A percentile compares a stretch with the other conserved stretches of the same genome.
Evolutionary conservation across 2,888 invertebrate genomes (phyloP).

Genomic region (Eupeodes latifasciatus): DNA sequence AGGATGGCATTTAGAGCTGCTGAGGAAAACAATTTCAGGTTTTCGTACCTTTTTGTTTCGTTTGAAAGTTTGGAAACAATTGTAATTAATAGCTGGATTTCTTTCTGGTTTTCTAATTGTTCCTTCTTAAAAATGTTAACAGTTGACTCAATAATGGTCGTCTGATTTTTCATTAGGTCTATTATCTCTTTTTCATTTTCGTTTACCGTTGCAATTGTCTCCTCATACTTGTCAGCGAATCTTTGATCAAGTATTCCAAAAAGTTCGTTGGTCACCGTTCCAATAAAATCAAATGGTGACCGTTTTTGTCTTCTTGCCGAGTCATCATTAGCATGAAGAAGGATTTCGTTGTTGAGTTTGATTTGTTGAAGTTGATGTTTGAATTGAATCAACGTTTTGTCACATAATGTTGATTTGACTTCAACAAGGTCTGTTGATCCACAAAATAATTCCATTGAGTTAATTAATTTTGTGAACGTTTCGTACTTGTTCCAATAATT

Average conservation of each 20-base stretch:
- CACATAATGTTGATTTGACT: too few species aligned
- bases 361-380: too few species aligned
- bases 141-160: conserved; percentile 1
- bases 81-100: too few species aligned
- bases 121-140: conserved; percentile 25
- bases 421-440: too few species aligned
- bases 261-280: conserved; percentile 8
- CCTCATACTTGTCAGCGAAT: conserved; percentile 23
- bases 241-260: conserved; percentile 24
- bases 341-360: not conserved
- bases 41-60: not conserved
- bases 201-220: conserved; percentile 15
- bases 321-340: too few species aligned
- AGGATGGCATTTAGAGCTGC: not conserved
- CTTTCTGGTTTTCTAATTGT: not conserved
- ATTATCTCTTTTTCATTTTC: not conserved
- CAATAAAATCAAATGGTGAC: conserved; percentile 23
- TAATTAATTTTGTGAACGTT: too few species aligned
- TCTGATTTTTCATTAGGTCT: not conserved
- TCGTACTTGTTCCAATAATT: too few species aligned
- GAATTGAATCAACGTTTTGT: too few species aligned
- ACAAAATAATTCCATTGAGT: too few species aligned
- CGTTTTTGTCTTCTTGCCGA: not conserved
- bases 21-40: not conserved
- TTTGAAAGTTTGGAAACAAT: too few species aligned